These are phyloP conservation scores for Brotula barbata DNA, from an alignment of 2,797 vertebrate species.

Conservation along the genomic window DNA sequence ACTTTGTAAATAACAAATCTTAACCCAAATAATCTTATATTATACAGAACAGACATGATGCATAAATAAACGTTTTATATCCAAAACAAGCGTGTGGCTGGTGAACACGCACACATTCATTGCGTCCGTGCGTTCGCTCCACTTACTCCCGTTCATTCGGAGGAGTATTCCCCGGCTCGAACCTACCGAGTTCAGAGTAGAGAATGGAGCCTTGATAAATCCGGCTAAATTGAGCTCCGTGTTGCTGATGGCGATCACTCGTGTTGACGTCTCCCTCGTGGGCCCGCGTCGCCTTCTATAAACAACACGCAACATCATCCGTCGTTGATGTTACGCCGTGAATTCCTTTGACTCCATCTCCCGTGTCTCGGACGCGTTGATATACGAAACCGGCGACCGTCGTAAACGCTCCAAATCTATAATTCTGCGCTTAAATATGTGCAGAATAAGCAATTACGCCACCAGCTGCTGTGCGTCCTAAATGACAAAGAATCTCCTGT, in stretches of 20 bases:
- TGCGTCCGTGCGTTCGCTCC: constrained; percentile 7
- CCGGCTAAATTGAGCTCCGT: constrained; percentile 42
- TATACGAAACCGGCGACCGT: no score
- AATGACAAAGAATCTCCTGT: constrained; percentile 35
- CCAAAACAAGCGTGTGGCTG: no score
- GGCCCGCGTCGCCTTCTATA: neutral
- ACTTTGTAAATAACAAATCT: constrained; percentile 16
- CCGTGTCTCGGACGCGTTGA: no score
- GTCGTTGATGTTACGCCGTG: constrained; percentile 33
- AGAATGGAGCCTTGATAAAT: constrained; percentile 42
- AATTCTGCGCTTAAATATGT: constrained; percentile 13
- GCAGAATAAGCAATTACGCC: constrained; percentile 7
- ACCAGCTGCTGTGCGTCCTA: constrained; percentile 27
- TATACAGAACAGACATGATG: no score
- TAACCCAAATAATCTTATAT: constrained; percentile 26
- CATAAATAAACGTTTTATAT: no score
- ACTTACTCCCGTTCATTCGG: constrained; percentile 45
- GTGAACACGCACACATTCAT: constrained; percentile 28
- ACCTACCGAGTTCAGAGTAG: constrained; percentile 50
- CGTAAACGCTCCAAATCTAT: constrained; percentile 7
- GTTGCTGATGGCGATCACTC: constrained; percentile 31
- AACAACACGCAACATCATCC: constrained; percentile 31
- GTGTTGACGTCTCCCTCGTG: constrained; percentile 34
- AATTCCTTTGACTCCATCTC: constrained; percentile 17
- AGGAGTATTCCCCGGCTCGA: constrained; percentile 24